These are phyloP conservation scores for Lutjanus erythropterus DNA, from an alignment of 2,113 vertebrate genomes.

Conservation along the genomic window DNA sequence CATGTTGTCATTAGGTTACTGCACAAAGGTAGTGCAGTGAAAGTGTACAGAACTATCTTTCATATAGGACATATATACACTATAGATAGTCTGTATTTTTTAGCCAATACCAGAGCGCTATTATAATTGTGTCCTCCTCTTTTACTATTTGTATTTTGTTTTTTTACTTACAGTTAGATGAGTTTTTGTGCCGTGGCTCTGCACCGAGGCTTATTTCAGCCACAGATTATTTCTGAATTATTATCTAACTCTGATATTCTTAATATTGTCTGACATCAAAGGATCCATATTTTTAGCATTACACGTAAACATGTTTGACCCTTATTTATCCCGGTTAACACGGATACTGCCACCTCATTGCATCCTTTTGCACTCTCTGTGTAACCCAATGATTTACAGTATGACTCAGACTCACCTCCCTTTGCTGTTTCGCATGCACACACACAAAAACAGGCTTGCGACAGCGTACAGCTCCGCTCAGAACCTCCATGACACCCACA, in stretches of 20 bases:
- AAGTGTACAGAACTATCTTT: too few relatives aligned
- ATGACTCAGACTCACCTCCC: slow-evolving; percentile 48
- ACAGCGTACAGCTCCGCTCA: slow-evolving; percentile 16
- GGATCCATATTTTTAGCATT: neutral
- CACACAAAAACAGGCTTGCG: slow-evolving; percentile 9
- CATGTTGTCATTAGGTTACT: too few relatives aligned
- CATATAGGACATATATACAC: too few relatives aligned
- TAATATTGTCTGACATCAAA: neutral
- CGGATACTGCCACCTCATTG: slow-evolving; percentile 27
- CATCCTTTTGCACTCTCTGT: slow-evolving; percentile 14
- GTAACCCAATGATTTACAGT: slow-evolving; percentile 34
- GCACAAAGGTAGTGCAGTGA: too few relatives aligned
- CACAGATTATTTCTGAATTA: slow-evolving; percentile 1
- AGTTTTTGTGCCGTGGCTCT: neutral
- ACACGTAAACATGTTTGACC: neutral
- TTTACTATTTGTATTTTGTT: neutral
- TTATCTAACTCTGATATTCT: neutral
- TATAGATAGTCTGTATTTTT: too few relatives aligned
- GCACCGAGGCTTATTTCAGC: too few relatives aligned
- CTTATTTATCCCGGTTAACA: neutral
- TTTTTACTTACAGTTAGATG: neutral
- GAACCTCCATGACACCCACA: slow-evolving; percentile 41
- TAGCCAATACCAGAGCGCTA: neutral
- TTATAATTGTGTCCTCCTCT: too few relatives aligned
- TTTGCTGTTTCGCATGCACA: neutral